A percentile compares a stretch with the other conserved stretches of the same genome.
Evolutionary conservation across 1,140 invertebrate genomes (phyloP).

Genomic region (Aplysia californica): DNA sequence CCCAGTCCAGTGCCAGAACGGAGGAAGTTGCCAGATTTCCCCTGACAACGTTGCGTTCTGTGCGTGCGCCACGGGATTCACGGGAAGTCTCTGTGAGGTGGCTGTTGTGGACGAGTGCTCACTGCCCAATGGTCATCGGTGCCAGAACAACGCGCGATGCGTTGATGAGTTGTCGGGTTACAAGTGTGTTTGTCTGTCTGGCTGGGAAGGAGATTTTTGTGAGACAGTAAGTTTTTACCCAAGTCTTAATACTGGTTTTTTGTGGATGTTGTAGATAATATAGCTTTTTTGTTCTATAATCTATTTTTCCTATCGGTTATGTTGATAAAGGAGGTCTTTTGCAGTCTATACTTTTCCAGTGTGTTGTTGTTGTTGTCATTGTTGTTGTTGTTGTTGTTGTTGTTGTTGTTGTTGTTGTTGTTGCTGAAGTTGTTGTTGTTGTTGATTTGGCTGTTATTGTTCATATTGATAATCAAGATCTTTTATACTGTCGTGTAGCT

Average conservation of each 20-base stretch:
- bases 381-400: background rate
- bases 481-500: too few relatives aligned
- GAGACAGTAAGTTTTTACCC: background rate
- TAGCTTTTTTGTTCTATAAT: background rate
- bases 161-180: background rate
- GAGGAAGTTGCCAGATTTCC: too few relatives aligned
- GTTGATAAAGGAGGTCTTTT: background rate
- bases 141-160: background rate
- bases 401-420: too few relatives aligned
- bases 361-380: background rate
- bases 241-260: background rate
- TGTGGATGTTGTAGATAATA: background rate
- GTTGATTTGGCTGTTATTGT: too few relatives aligned
- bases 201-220: conserved; percentile 10
- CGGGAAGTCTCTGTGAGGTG: too few relatives aligned
- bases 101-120: too few relatives aligned
- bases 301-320: background rate
- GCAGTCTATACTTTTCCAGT: background rate
- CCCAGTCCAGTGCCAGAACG: too few relatives aligned
- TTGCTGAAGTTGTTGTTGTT: too few relatives aligned
- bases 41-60: too few relatives aligned
- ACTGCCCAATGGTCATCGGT: too few relatives aligned
- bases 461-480: too few relatives aligned
- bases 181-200: background rate
- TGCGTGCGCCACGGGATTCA: too few relatives aligned